Conservation (phyloP, 2,797 vertebrate species). For the Hylomyscus alleni region DNA sequence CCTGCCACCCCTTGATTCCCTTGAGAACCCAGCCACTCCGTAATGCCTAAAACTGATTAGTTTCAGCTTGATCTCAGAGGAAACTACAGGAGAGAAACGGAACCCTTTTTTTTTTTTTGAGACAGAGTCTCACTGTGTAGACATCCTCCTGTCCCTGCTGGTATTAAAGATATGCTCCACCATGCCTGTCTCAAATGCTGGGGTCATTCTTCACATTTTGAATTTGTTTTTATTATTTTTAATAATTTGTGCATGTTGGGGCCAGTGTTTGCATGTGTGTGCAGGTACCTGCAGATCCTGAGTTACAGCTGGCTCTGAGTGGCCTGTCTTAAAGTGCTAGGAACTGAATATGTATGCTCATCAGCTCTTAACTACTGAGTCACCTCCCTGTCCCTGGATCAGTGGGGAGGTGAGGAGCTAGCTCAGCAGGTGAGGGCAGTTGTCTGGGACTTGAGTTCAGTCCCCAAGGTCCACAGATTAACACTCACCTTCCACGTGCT, state of each 20-base stretch:
- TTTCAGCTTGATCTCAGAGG: background rate
- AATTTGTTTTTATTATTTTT: background rate
- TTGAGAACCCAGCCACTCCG: background rate
- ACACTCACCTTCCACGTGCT: background rate
- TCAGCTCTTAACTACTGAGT: too few species aligned
- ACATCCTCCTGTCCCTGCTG: background rate
- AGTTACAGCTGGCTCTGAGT: background rate
- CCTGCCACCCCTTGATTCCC: background rate
- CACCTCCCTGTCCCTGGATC: background rate
- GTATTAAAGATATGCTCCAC: background rate
- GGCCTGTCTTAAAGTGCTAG: background rate
- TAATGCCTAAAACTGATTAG: constrained; percentile 26
- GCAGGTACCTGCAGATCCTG: background rate
- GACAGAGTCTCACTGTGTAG: background rate
- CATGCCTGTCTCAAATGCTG: background rate
- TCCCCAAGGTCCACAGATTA: too few species aligned
- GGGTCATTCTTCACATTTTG: background rate
- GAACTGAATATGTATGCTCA: background rate
- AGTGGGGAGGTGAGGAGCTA: background rate
- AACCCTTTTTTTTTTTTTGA: background rate
- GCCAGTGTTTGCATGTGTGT: background rate
- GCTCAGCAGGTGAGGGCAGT: background rate
- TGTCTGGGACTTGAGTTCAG: background rate
- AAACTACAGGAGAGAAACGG: background rate
- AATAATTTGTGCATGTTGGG: background rate